These are phyloP conservation scores for Dromaius novaehollandiae DNA, from an alignment of 2,113 vertebrate genomes.

Conservation along the genomic window DNA sequence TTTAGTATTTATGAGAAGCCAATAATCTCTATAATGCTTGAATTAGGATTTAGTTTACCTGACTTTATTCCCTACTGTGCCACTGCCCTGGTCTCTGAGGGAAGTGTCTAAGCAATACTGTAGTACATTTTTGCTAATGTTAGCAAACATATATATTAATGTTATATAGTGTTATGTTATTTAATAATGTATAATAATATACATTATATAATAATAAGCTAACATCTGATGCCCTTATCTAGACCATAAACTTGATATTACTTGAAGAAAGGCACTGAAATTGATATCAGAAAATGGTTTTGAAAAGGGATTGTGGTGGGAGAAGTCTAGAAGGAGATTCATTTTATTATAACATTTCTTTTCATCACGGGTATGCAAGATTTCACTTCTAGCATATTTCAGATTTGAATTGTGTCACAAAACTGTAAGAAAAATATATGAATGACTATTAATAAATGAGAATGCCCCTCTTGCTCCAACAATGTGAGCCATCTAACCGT, in stretches of 20 bases:
- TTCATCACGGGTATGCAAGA: not conserved
- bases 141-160: not conserved
- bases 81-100: too few relatives aligned
- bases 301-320: not conserved
- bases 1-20: not conserved
- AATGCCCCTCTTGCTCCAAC: not conserved
- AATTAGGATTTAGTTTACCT: too few relatives aligned
- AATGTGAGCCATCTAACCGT: not conserved
- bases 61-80: too few relatives aligned
- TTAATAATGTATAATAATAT: too few relatives aligned
- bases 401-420: not conserved
- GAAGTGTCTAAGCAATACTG: not conserved
- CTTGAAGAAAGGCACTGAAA: not conserved
- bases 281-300: not conserved
- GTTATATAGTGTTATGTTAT: too few relatives aligned
- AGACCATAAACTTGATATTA: not conserved
- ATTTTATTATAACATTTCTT: not conserved
- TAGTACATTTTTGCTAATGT: not conserved
- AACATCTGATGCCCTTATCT: not conserved
- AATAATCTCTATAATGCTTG: not conserved
- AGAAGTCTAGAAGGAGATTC: not conserved
- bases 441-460: not conserved
- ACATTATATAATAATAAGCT: not conserved
- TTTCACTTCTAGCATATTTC: not conserved
- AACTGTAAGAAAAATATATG: not conserved